Evolutionary conservation across 2,888 invertebrate species (phyloP).

Genomic region (Protula sp.): DNA sequence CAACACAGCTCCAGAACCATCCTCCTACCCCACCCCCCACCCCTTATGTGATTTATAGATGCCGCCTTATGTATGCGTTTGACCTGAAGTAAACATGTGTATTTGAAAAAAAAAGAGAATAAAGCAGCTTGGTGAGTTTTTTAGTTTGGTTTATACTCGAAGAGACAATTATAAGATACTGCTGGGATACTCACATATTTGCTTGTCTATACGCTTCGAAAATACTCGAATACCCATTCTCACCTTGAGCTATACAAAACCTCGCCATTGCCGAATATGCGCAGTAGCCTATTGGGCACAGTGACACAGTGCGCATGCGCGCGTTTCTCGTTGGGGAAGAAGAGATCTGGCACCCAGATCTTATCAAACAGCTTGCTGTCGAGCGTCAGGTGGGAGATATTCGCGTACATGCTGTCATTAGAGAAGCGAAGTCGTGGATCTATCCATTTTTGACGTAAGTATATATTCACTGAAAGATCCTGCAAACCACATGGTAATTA

Average conservation of each 20-base stretch:
- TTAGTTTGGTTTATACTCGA: no score
- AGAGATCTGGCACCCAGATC: conserved; percentile 30
- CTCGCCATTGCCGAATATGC: conserved; percentile 24
- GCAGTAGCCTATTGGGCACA: conserved; percentile 24
- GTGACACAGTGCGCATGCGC: conserved; percentile 24
- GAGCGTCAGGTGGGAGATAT: conserved; percentile 6
- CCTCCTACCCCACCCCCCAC: no score
- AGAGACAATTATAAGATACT: no score
- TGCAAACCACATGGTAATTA: conserved; percentile 5
- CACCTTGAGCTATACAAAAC: conserved; percentile 26
- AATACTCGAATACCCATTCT: no score
- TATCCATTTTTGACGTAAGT: conserved; percentile 25
- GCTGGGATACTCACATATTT: no score
- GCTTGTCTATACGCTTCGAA: no score
- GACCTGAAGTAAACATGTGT: no score
- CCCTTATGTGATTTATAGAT: no score
- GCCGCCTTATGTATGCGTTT: no score
- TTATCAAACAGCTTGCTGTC: conserved; percentile 12
- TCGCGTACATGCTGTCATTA: conserved; percentile 1
- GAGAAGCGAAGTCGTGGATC: conserved; percentile 21
- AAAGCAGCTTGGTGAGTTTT: no score
- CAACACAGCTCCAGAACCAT: no score
- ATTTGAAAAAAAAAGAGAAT: no score
- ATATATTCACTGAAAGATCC: conserved; percentile 27
- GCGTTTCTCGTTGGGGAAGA: conserved; percentile 25